Evolutionary conservation across 92 coral and sea anemone species (phyloP), one percentile per base, ranked within the genome.

Genomic region (Phenganax marumi): DNA sequence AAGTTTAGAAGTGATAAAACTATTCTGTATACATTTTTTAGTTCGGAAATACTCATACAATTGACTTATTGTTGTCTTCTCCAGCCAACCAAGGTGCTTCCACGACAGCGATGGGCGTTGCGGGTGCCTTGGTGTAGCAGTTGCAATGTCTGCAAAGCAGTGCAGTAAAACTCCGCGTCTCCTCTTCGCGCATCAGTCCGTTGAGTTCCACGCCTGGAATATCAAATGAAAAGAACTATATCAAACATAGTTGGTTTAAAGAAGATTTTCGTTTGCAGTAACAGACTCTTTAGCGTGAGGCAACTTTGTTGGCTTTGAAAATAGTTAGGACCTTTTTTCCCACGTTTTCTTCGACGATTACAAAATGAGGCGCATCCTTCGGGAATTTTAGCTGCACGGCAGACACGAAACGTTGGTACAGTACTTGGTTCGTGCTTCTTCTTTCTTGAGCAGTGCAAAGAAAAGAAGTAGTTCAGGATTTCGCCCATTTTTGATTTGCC

Each of bases 171-270:
- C 91, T 86, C 33, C 47, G 68, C 7, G 85, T 76, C 13, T 66
- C 81, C 72, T 89, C 89, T 46, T 89, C 90, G 24, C 84, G 89
- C 52, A 63, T 88, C 18, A 78, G 48, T 50, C 89, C 74, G 75
- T 90, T 90, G 46, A 88, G 53, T 72, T 76, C 85, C 50, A 85
- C 6, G 24, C 82, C 92, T 89, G 22, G 14, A 57, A 80, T 6
- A 7, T 16, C 24, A 76, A n/a, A 50, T 17, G 0, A 16, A 76
- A 11, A 39, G 18, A 3, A 17, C 39, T 50, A n/a, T 25, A 69
- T 50, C 43, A 33, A 33, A 33, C 2, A 33, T 33, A 33, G 43
- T 33, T 33, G 43, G 43, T 33, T 33, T 33, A 33, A 33, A 33
- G 43, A 1, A 33, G 43, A 5, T 33, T 33, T 33, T 33, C 43